Conservation (phyloP, 2,797 vertebrate genomes). For the Micromesistius poutassou region DNA sequence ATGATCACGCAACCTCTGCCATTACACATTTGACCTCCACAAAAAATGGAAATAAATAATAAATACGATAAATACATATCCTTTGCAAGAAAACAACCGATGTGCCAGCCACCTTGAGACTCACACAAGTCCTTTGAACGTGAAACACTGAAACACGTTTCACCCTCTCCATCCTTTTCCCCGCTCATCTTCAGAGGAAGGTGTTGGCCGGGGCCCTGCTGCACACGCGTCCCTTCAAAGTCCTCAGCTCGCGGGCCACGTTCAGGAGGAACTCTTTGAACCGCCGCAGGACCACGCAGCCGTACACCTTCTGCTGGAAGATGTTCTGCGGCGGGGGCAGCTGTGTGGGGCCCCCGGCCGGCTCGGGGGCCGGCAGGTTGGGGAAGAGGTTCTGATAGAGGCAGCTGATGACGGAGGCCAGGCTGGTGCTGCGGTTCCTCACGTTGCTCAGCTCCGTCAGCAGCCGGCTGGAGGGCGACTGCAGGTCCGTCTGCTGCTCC, state of each 20-base stretch:
- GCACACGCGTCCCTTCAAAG: constrained; percentile 55
- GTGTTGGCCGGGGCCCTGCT: constrained; percentile 23
- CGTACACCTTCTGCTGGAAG: constrained; percentile 80
- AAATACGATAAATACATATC: constrained; percentile 70
- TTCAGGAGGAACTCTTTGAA: constrained; percentile 66
- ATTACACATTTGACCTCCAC: constrained; percentile 18
- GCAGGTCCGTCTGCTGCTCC: constrained; percentile 74
- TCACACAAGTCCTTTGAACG: constrained; percentile 31
- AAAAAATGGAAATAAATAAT: constrained; percentile 70
- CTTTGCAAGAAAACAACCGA: constrained; percentile 25
- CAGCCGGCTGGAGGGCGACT: constrained; percentile 48
- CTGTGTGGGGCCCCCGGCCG: constrained; percentile 52
- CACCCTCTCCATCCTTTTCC: constrained; percentile 12
- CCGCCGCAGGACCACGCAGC: constrained; percentile 72
- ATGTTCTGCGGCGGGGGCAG: constrained; percentile 67
- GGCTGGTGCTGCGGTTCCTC: constrained; percentile 5
- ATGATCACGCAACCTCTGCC: not conserved
- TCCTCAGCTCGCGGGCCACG: constrained; percentile 55
- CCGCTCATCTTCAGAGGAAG: constrained; percentile 29
- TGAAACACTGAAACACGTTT: not conserved
- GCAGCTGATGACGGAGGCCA: constrained; percentile 38
- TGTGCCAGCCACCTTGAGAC: constrained; percentile 50
- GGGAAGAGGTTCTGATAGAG: constrained; percentile 68
- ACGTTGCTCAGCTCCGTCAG: constrained; percentile 28
- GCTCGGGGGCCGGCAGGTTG: constrained; percentile 65